These are phyloP conservation scores for Trichonephila clavipes DNA, from an alignment of 1,140 invertebrate genomes.

Conservation along the genomic window DNA sequence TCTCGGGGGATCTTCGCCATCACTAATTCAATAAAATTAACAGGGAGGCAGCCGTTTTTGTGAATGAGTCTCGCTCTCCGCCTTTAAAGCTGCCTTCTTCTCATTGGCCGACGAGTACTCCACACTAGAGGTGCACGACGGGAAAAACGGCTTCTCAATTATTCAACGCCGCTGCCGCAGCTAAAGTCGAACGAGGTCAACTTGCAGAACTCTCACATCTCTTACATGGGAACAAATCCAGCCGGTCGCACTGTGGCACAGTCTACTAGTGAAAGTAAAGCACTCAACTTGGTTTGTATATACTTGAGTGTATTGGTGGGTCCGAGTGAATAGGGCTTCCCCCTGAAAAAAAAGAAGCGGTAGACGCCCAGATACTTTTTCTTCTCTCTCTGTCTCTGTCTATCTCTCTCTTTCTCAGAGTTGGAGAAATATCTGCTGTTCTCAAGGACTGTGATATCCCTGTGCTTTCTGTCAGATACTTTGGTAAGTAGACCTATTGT, in stretches of 20 bases:
- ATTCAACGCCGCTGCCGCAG: constrained; percentile 46
- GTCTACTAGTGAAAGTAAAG: constrained; percentile 19
- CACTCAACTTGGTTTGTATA: background rate
- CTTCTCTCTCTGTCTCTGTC: too few species aligned
- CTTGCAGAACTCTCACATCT: background rate
- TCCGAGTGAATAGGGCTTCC: background rate
- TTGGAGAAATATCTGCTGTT: background rate
- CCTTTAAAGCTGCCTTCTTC: constrained; percentile 33
- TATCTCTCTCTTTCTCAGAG: too few species aligned
- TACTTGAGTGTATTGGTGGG: background rate
- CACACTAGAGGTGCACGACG: constrained; percentile 46
- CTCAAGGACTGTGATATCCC: constrained; percentile 36
- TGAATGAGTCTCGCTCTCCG: constrained; percentile 26
- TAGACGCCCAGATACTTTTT: constrained; percentile 19
- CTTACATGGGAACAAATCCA: constrained; percentile 39
- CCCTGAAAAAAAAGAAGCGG: background rate
- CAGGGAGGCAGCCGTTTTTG: constrained; percentile 17
- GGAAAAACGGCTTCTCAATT: constrained; percentile 58
- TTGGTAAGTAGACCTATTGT: constrained; percentile 7
- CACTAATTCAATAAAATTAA: constrained; percentile 7
- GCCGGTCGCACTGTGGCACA: constrained; percentile 1
- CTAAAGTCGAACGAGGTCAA: constrained; percentile 52
- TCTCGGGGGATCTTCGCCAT: background rate
- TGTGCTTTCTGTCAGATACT: constrained; percentile 1
- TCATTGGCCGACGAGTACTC: constrained; percentile 28